A percentile compares a stretch with the other conserved stretches of the same genome.
These are phyloP conservation scores for Polypterus bichir DNA, from an alignment of 2,113 vertebrate genomes.

Conservation along the genomic window DNA sequence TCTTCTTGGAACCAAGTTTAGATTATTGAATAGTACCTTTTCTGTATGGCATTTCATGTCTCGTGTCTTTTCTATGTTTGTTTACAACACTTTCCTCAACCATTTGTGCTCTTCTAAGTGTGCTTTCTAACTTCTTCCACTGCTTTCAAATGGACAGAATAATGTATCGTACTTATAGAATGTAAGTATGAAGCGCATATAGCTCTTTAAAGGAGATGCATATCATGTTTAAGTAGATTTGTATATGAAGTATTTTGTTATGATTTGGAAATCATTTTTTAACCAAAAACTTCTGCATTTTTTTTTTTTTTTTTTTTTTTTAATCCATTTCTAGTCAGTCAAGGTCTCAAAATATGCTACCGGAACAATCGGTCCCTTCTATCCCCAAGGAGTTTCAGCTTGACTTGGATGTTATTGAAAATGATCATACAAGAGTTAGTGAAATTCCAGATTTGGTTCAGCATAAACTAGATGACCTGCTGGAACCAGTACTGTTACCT, in stretches of 20 bases:
- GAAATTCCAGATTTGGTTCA: constrained; percentile 93
- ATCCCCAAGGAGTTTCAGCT: constrained; percentile 89
- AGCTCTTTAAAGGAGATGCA: too few species aligned
- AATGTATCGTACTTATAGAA: constrained; percentile 99
- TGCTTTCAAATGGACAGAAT: constrained; percentile 92
- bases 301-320: too few species aligned
- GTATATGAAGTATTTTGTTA: too few species aligned
- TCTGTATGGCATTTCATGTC: constrained; percentile 39
- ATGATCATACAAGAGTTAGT: constrained; percentile 68
- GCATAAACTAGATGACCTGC: constrained; percentile 90
- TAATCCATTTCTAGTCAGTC: too few species aligned
- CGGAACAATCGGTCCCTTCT: constrained; percentile 55
- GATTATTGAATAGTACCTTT: background rate
- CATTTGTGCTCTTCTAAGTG: constrained; percentile 53
- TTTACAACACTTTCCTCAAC: constrained; percentile 27
- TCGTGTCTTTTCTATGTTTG: constrained; percentile 54
- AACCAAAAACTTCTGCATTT: too few species aligned
- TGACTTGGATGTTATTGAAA: constrained; percentile 93
- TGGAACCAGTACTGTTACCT: constrained; percentile 87
- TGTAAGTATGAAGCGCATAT: constrained; percentile 99
- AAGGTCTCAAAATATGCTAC: constrained; percentile 65
- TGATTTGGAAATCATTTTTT: too few species aligned
- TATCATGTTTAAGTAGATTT: too few species aligned
- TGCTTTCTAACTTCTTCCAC: constrained; percentile 72
- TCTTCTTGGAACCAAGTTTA: too few species aligned